A percentile compares a stretch with the other conserved stretches of the same genome.
Conservation (phyloP, 2,113 vertebrate genomes). For the Perognathus longimembris region DNA sequence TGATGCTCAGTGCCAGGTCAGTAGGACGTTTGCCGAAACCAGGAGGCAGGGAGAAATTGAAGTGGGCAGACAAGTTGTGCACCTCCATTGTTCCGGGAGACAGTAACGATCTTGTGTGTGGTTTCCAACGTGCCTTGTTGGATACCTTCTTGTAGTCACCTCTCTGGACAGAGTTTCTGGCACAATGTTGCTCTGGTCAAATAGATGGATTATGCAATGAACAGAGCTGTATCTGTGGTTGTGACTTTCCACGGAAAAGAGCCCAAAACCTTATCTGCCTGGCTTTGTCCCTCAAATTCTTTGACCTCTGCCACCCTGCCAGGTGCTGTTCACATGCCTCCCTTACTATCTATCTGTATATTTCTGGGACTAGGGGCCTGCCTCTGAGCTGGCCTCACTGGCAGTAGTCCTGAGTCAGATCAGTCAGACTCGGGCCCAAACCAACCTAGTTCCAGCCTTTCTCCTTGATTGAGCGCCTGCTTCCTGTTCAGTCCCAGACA, state of each 20-base stretch:
- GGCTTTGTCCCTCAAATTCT: neutral
- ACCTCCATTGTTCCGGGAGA: slow-evolving; percentile 24
- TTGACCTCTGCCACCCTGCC: neutral
- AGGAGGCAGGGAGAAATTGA: slow-evolving; percentile 74
- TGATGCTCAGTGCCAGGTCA: slow-evolving; percentile 81
- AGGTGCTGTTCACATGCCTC: neutral
- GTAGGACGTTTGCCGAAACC: slow-evolving; percentile 68
- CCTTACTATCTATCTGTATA: neutral
- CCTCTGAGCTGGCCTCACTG: neutral
- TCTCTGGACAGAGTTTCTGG: slow-evolving; percentile 33
- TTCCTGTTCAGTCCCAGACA: neutral
- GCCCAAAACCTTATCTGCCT: neutral
- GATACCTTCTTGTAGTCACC: neutral
- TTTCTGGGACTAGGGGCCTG: neutral
- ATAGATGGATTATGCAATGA: slow-evolving; percentile 73
- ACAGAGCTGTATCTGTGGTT: neutral
- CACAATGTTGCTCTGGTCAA: slow-evolving; percentile 66
- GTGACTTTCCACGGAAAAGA: neutral
- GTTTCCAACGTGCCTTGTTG: neutral
- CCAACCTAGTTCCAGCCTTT: neutral
- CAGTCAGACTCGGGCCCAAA: neutral
- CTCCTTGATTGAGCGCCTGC: neutral
- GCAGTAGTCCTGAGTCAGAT: neutral
- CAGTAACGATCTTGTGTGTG: neutral
- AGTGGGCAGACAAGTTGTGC: slow-evolving; percentile 46